These are phyloP conservation scores for Dicentrarchus labrax DNA, from an alignment of 2,113 vertebrate genomes.

Conservation along the genomic window DNA sequence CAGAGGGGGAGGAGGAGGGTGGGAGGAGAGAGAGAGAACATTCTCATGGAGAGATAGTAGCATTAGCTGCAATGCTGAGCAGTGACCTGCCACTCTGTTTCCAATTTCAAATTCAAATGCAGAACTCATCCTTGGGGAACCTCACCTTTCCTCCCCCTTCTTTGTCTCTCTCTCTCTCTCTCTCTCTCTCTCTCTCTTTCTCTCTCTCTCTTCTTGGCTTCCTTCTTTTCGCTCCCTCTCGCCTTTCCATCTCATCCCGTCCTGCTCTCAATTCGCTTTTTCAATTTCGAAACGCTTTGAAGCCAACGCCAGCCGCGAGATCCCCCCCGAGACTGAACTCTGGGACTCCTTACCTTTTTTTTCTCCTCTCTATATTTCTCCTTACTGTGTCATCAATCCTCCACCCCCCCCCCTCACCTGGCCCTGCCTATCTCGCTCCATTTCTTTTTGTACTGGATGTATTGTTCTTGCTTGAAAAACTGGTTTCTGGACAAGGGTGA, in stretches of 20 bases:
- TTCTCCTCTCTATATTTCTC: slow-evolving; percentile 61
- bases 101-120: slow-evolving; percentile 80
- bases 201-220: slow-evolving; percentile 34
- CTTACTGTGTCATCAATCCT: slow-evolving; percentile 76
- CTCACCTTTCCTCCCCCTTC: slow-evolving; percentile 51
- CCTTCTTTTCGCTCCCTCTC: slow-evolving; percentile 35
- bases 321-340: slow-evolving; percentile 65
- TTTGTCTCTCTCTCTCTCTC: slow-evolving; percentile 58
- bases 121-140: slow-evolving; percentile 71
- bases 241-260: slow-evolving; percentile 63
- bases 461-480: slow-evolving; percentile 79
- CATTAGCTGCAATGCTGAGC: slow-evolving; percentile 69
- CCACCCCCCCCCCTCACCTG: slow-evolving; percentile 47
- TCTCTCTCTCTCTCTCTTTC: slow-evolving; percentile 49
- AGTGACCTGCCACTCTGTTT: slow-evolving; percentile 74
- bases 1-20: slow-evolving; percentile 38
- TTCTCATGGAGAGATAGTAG: slow-evolving; percentile 54
- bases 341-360: slow-evolving; percentile 66
- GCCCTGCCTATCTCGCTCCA: slow-evolving; percentile 53
- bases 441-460: slow-evolving; percentile 59
- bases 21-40: slow-evolving; percentile 30
- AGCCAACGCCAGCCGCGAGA: slow-evolving; percentile 60
- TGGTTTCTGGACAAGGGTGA: slow-evolving; percentile 73
- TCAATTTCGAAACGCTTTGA: slow-evolving; percentile 81
- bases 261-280: slow-evolving; percentile 74